Evolutionary conservation across 2,888 invertebrate species (phyloP).

Genomic region (Plemyria rubiginata): DNA sequence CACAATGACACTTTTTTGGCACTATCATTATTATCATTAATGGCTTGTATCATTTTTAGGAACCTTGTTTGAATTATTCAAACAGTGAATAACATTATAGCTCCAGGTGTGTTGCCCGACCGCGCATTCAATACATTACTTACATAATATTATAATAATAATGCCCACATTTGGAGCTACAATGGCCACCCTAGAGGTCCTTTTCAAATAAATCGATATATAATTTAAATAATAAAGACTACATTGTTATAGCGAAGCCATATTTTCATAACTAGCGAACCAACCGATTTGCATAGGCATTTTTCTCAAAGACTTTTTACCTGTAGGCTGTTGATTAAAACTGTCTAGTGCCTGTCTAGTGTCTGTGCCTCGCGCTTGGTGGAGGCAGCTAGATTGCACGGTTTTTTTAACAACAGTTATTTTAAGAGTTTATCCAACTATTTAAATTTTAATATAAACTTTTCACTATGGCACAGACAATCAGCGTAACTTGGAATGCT

Average conservation of each 20-base stretch:
- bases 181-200: background rate
- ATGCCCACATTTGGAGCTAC: background rate
- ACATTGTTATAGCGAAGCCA: constrained; percentile 7
- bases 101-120: background rate
- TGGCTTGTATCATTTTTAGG: too few relatives aligned
- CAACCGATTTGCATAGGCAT: constrained; percentile 11
- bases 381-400: constrained; percentile 16
- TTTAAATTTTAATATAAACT: background rate
- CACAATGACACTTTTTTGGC: too few relatives aligned
- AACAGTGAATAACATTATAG: background rate
- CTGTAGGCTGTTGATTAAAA: constrained; percentile 25
- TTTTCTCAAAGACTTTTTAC: constrained; percentile 18
- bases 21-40: too few relatives aligned
- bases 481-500: background rate
- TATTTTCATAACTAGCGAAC: constrained; percentile 12
- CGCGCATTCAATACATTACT: background rate
- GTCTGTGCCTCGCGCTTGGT: constrained; percentile 16
- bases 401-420: constrained; percentile 8
- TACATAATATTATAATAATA: background rate
- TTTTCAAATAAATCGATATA: constrained; percentile 7
- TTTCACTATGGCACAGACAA: background rate
- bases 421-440: background rate
- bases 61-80: too few relatives aligned
- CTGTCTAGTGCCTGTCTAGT: too few relatives aligned
- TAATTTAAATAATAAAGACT: constrained; percentile 17